Percentiles rank a stretch among this genome's conserved stretches.
These are phyloP conservation scores for Falco columbarius DNA, from an alignment of 2,797 vertebrate species.

Conservation along the genomic window DNA sequence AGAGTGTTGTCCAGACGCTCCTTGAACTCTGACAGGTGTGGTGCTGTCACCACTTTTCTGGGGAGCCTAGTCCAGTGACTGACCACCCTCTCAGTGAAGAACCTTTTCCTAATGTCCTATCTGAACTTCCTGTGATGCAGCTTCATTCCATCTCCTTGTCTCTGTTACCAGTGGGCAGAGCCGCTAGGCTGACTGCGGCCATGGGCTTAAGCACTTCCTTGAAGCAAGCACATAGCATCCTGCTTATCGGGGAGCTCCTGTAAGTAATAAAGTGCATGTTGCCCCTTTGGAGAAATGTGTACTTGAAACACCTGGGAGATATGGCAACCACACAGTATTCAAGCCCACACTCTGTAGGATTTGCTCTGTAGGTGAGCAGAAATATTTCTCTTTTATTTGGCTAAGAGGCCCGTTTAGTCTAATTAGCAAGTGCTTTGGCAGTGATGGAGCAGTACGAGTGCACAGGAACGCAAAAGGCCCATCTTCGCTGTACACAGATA, in stretches of 20 bases:
- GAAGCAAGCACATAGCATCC: neutral
- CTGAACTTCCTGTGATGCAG: neutral
- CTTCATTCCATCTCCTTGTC: neutral
- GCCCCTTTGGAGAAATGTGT: neutral
- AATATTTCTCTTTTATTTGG: neutral
- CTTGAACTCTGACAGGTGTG: neutral
- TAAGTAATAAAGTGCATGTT: neutral
- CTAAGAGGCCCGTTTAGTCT: slow-evolving; percentile 10
- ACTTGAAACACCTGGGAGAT: neutral
- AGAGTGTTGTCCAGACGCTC: neutral
- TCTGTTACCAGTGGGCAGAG: neutral
- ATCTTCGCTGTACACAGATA: slow-evolving; percentile 9
- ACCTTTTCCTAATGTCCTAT: neutral
- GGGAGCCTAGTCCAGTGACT: neutral
- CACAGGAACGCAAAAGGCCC: neutral
- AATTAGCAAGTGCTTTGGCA: slow-evolving; percentile 1
- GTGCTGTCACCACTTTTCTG: neutral
- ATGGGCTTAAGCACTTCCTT: neutral
- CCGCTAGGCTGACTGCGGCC: neutral
- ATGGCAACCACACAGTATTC: neutral
- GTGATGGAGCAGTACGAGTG: neutral
- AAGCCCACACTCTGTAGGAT: neutral
- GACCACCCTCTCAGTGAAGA: neutral
- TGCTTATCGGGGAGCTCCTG: neutral
- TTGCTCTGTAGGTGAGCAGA: neutral